These are phyloP conservation scores for Clavelina lepadiformis DNA, from an alignment of 23 tunicate species.

Conservation along the genomic window DNA sequence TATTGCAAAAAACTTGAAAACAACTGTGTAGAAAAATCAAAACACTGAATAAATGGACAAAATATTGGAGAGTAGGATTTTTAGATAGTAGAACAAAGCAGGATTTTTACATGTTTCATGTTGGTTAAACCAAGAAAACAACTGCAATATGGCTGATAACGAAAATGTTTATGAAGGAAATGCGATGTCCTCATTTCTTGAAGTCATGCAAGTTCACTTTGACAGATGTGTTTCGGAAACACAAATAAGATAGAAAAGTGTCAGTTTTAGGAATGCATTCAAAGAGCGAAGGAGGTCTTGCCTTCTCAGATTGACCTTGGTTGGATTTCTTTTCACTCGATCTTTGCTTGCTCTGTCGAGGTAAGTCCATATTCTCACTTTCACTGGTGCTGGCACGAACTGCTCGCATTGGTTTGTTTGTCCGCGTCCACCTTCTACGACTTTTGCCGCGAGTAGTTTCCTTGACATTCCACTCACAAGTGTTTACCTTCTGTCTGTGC, in stretches of 20 bases:
- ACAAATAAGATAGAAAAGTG: slow-evolving; percentile 48
- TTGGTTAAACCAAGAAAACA: no score
- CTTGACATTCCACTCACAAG: neutral
- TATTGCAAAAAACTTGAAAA: no score
- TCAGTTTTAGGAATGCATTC: slow-evolving; percentile 54
- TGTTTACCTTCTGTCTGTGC: slow-evolving; percentile 35
- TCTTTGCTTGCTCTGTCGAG: slow-evolving; percentile 1
- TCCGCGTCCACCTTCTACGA: neutral
- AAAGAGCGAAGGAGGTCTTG: slow-evolving; percentile 24
- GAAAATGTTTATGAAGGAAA: no score
- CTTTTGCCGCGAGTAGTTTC: neutral
- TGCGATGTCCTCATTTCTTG: slow-evolving; percentile 3
- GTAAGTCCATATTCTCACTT: neutral
- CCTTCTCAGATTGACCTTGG: neutral
- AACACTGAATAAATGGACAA: no score
- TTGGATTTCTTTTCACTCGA: neutral
- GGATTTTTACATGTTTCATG: no score
- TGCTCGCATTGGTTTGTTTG: slow-evolving; percentile 11
- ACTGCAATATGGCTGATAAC: no score
- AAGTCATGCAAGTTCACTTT: slow-evolving; percentile 28
- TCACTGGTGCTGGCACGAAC: slow-evolving; percentile 1
- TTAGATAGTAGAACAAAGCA: no score
- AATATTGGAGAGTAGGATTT: no score
- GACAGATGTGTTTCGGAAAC: slow-evolving; percentile 68
- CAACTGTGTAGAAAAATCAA: no score